Evolutionary conservation across 2,113 vertebrate genomes (phyloP).

Genomic region (Choloepus hoffmanni): DNA sequence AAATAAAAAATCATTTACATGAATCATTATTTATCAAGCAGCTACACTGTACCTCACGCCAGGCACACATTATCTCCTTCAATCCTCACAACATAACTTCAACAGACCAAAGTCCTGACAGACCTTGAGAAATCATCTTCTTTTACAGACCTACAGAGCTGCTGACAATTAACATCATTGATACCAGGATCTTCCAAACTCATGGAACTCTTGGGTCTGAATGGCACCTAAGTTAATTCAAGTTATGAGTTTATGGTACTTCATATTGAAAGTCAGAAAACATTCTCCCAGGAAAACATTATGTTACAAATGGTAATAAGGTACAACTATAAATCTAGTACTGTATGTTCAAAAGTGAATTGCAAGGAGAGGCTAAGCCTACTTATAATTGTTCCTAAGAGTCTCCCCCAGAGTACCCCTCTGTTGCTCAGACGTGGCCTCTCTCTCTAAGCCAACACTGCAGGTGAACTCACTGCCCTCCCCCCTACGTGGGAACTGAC

Average conservation of each 20-base stretch:
- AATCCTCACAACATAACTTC: background rate
- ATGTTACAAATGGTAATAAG: background rate
- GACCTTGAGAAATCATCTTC: background rate
- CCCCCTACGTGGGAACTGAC: too few species aligned
- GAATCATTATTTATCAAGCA: background rate
- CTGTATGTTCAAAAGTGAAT: background rate
- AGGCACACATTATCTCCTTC: background rate
- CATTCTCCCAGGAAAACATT: background rate
- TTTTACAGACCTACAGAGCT: background rate
- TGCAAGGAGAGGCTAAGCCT: background rate
- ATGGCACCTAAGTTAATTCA: background rate
- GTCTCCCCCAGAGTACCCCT: too few species aligned
- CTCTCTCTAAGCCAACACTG: too few species aligned
- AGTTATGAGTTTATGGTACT: background rate
- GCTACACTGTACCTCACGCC: background rate
- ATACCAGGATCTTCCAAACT: background rate
- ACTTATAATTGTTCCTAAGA: too few species aligned
- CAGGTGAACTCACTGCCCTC: too few species aligned
- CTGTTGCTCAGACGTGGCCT: too few species aligned
- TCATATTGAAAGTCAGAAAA: background rate
- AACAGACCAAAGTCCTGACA: conserved; percentile 21
- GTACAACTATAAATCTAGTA: background rate
- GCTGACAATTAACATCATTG: background rate
- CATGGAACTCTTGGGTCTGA: background rate
- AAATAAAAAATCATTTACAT: background rate